Percentiles rank a stretch among this genome's conserved stretches.
phyloP scores from a whole-genome alignment of 2,888 invertebrate genomes.

The Campopleginae sp. region DNA sequence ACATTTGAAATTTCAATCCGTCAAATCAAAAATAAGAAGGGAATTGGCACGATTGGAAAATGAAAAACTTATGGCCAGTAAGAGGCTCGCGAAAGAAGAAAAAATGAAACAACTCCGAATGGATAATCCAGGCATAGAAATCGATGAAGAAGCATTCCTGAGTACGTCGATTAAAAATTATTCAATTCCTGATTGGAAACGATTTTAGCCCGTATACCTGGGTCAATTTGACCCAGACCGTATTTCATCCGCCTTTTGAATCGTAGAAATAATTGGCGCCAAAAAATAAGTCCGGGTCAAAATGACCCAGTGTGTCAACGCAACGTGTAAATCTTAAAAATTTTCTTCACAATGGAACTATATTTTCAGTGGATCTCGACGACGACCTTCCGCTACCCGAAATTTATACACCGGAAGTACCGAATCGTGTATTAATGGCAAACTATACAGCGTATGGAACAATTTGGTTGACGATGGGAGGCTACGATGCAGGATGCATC shows the following conservation, averaged over 20 bases:
- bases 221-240: no score
- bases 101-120: conserved; percentile 86
- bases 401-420: conserved; percentile 85
- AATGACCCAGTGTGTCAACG: background rate
- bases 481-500: conserved; percentile 89
- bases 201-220: no score
- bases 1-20: conserved; percentile 85
- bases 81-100: conserved; percentile 85
- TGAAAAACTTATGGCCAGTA: conserved; percentile 85
- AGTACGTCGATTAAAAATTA: conserved; percentile 82
- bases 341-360: background rate
- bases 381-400: conserved; percentile 85
- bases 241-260: no score
- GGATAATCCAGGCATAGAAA: conserved; percentile 87
- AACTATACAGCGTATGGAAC: conserved; percentile 85
- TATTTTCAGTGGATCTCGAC: conserved; percentile 86
- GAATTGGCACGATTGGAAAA: conserved; percentile 87
- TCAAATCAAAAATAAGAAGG: conserved; percentile 87
- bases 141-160: conserved; percentile 87
- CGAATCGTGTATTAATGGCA: conserved; percentile 87
- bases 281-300: background rate
- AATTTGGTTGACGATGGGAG: conserved; percentile 88
- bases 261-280: no score
- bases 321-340: background rate
- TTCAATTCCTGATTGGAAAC: background rate